Conservation (phyloP, 2,797 vertebrate species). For the Channa striata region DNA sequence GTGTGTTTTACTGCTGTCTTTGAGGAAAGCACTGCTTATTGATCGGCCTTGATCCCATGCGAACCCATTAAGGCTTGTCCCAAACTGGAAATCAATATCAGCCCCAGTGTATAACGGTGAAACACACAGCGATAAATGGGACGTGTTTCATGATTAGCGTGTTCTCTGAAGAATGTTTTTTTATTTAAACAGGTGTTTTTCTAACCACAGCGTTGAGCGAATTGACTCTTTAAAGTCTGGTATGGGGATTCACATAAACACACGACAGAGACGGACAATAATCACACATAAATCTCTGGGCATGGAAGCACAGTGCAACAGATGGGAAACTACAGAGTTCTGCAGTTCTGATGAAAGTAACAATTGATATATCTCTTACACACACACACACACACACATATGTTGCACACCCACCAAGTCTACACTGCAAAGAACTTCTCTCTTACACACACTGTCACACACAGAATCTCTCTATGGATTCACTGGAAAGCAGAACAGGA, state of each 20-base stretch:
- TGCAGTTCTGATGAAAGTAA: constrained; percentile 40
- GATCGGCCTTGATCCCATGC: constrained; percentile 58
- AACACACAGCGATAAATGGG: constrained; percentile 43
- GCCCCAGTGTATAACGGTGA: constrained; percentile 3
- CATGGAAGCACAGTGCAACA: constrained; percentile 30
- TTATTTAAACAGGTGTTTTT: constrained; percentile 61
- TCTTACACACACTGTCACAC: constrained; percentile 20
- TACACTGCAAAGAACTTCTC: neutral
- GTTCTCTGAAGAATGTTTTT: constrained; percentile 48
- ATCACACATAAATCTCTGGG: constrained; percentile 40
- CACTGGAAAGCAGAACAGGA: constrained; percentile 17
- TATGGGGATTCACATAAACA: constrained; percentile 37
- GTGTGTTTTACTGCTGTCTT: constrained; percentile 24
- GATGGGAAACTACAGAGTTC: constrained; percentile 41
- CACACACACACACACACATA: neutral
- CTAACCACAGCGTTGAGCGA: constrained; percentile 32
- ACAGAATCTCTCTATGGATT: constrained; percentile 22
- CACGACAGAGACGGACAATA: constrained; percentile 20
- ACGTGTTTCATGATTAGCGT: constrained; percentile 36
- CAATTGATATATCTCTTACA: constrained; percentile 4
- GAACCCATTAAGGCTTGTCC: constrained; percentile 38
- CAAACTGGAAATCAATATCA: constrained; percentile 47
- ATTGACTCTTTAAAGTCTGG: constrained; percentile 41
- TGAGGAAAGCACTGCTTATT: constrained; percentile 35
- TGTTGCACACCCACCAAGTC: neutral